Base-by-base conservation (phyloP, 2,113 vertebrate genomes). In the Pholis gunnellus region DNA sequence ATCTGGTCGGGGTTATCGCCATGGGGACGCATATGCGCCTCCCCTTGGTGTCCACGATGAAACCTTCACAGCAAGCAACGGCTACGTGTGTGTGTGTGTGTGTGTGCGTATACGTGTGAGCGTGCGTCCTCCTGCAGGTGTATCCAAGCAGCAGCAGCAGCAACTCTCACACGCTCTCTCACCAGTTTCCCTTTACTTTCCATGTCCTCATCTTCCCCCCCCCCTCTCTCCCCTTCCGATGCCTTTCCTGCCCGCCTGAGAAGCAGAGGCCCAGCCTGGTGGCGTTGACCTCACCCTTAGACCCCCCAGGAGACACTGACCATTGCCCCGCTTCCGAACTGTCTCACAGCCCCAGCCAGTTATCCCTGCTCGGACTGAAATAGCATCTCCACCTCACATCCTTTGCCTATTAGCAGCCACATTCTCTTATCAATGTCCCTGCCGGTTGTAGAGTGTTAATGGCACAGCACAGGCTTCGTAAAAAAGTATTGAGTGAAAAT, bases 151-250 rank as follows among this genome's bases (percentile, higher is more conserved):
- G 72, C 57, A 57, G 72, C 57, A 57, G 54, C 27, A 52, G 25
- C 31, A 27, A 14, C 44, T 78, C 79, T 86, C 69, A 78, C 81
- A 71, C 57, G 11, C 80, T 66, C 57, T 75, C 50, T 75, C 50
- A 70, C 38, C 74, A 77, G 64, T 74, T 88, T 86, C 79, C 50
- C 54, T 83, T 64, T 36, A 65, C 86, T 94, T 95, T 95, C 94
- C 95, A 95, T 95, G 84, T 82, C 81, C 91, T 95, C 93, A 95
- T 91, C 83, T 66, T 70, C 82, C 86, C 54, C 74, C 83, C 84
- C 61, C 60, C 75, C 74, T 76, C 59, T 69, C 81, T 64, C 81
- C 85, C 46, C 78, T 83, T 72, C 78, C 59, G n/a, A 31, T 60
- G 70, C 48, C 78, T 83, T 92, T 93, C 93, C 92, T 80, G 72